phyloP scores from a whole-genome alignment of 2,797 vertebrate genomes.

The Chaetophractus vellerosus region DNA sequence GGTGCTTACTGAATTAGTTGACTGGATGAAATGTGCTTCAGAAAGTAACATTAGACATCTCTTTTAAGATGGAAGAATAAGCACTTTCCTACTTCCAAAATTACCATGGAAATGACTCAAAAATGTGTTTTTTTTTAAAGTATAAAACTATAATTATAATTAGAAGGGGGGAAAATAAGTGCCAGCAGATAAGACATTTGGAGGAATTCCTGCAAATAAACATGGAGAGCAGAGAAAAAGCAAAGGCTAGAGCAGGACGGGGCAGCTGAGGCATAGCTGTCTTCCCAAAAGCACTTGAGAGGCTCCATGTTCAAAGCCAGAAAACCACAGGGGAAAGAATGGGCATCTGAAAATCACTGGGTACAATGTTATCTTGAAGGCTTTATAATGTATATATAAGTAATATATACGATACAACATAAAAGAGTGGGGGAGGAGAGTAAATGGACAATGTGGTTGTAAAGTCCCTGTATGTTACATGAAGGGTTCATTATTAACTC shows the following conservation, averaged over 20 bases:
- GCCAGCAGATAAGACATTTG: neutral
- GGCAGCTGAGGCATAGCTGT: neutral
- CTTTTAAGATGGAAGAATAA: neutral
- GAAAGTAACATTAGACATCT: neutral
- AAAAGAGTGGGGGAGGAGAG: neutral
- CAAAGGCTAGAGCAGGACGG: neutral
- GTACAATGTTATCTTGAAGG: too few species aligned
- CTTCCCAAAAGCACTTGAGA: neutral
- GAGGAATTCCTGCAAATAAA: neutral
- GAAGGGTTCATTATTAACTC: neutral
- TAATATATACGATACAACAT: neutral
- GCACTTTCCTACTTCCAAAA: constrained; percentile 43
- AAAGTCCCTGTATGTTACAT: neutral
- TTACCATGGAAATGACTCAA: constrained; percentile 39
- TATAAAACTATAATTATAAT: constrained; percentile 23
- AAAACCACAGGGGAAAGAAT: fast-evolving
- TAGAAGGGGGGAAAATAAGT: neutral
- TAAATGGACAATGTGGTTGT: neutral
- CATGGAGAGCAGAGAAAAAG: neutral
- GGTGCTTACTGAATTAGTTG: neutral
- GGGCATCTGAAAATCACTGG: neutral
- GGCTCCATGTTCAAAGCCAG: neutral
- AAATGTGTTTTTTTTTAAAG: neutral
- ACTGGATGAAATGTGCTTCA: neutral
- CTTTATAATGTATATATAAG: neutral